Percentiles rank a stretch among this genome's conserved stretches.
These are phyloP conservation scores for Zaprionus bogoriensis DNA, from an alignment of 2,888 invertebrate genomes.

Conservation along the genomic window DNA sequence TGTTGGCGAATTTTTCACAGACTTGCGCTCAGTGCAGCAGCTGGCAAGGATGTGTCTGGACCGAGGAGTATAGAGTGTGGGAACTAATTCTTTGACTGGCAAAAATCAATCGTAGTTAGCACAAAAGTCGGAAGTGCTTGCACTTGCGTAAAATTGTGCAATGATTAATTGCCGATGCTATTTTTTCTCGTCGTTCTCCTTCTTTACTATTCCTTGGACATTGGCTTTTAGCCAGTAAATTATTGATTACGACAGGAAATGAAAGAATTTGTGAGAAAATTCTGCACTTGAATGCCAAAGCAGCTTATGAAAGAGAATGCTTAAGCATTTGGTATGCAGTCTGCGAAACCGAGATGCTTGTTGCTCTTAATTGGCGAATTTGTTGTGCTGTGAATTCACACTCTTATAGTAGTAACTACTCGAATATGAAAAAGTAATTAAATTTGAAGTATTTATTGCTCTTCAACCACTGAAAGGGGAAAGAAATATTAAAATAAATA, in stretches of 20 bases:
- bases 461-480: too few species aligned
- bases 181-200: neutral
- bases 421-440: too few species aligned
- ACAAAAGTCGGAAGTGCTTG: constrained; percentile 53
- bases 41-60: constrained; percentile 45
- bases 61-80: constrained; percentile 39
- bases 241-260: constrained; percentile 13
- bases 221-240: constrained; percentile 3
- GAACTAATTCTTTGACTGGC: constrained; percentile 52
- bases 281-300: neutral
- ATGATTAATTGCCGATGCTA: constrained; percentile 49
- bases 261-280: constrained; percentile 3
- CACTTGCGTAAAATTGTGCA: constrained; percentile 43
- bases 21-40: constrained; percentile 51
- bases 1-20: constrained; percentile 72
- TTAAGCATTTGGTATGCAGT: neutral
- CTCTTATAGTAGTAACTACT: too few species aligned
- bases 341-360: neutral
- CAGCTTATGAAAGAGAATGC: neutral
- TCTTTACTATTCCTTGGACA: neutral
- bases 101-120: constrained; percentile 70
- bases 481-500: too few species aligned
- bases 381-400: neutral
- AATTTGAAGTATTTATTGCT: too few species aligned
- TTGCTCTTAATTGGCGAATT: neutral